Evolutionary conservation across 2,113 vertebrate genomes (phyloP).

Genomic region (Oryzias celebensis): DNA sequence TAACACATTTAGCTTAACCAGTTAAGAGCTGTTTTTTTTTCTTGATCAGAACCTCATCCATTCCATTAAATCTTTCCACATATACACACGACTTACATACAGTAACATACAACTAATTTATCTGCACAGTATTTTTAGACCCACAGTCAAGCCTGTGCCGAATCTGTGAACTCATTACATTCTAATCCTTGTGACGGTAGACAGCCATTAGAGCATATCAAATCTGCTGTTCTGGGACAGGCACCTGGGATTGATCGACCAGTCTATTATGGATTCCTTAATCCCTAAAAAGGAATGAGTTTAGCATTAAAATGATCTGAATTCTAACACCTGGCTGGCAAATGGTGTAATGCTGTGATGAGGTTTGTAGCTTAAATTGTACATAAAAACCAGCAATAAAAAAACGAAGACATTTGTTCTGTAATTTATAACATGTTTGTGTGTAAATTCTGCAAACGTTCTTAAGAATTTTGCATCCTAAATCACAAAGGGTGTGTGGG

Average conservation of each 20-base stretch:
- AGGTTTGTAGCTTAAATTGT: slow-evolving; percentile 30
- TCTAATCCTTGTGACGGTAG: slow-evolving; percentile 62
- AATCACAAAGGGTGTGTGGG: slow-evolving; percentile 24
- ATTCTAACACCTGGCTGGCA: slow-evolving; percentile 33
- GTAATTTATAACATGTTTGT: slow-evolving; percentile 18
- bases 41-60: slow-evolving; percentile 41
- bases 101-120: slow-evolving; percentile 58
- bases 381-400: slow-evolving; percentile 40
- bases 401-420: slow-evolving; percentile 26
- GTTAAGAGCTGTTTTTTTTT: slow-evolving; percentile 41
- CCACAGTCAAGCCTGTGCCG: slow-evolving; percentile 49
- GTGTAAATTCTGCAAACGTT: slow-evolving; percentile 24
- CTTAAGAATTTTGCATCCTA: slow-evolving; percentile 26
- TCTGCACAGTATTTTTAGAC: slow-evolving; percentile 44
- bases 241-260: slow-evolving; percentile 55
- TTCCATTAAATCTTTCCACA: slow-evolving; percentile 45
- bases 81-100: slow-evolving; percentile 67
- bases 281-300: slow-evolving; percentile 49
- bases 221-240: slow-evolving; percentile 49
- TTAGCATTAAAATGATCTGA: slow-evolving; percentile 45
- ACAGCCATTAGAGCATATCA: slow-evolving; percentile 59
- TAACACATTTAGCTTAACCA: slow-evolving; percentile 35
- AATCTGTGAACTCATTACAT: slow-evolving; percentile 62
- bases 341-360: slow-evolving; percentile 25
- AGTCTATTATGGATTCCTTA: slow-evolving; percentile 68